Conservation (phyloP, 1,140 invertebrate genomes). For the Tetraneura akinire region DNA sequence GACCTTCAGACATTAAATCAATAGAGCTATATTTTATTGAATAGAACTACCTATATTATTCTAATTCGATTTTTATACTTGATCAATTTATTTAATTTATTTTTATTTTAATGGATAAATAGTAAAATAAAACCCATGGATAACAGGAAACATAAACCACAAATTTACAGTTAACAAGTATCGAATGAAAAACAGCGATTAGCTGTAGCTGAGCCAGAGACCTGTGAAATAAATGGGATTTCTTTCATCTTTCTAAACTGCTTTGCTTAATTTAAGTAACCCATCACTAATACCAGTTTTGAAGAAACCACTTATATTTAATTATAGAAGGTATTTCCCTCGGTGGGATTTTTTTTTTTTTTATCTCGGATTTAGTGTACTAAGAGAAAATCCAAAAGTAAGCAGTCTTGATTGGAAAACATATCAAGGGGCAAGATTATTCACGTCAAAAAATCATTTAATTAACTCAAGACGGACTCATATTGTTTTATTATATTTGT, state of each 20-base stretch:
- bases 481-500: not conserved
- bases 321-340: conserved; percentile 14
- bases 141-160: not conserved
- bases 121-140: not conserved
- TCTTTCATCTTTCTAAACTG: conserved; percentile 26
- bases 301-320: conserved; percentile 16
- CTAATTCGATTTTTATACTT: too few species aligned
- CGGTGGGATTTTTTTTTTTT: too few species aligned
- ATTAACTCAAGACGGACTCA: not conserved
- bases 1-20: too few species aligned
- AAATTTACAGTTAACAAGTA: conserved; percentile 18
- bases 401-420: not conserved
- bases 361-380: not conserved
- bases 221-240: conserved; percentile 32
- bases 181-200: conserved; percentile 21
- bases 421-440: conserved; percentile 5
- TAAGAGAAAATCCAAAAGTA: not conserved
- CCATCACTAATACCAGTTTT: not conserved
- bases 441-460: conserved; percentile 31
- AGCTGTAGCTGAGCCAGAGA: conserved; percentile 3
- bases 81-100: not conserved
- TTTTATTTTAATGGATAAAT: conserved; percentile 11
- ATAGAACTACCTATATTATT: too few species aligned
- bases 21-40: too few species aligned
- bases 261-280: conserved; percentile 20